Percentiles rank a stretch among this genome's conserved stretches.
phyloP scores from a whole-genome alignment of 2,888 invertebrate species.

The Mythimna loreyi region DNA sequence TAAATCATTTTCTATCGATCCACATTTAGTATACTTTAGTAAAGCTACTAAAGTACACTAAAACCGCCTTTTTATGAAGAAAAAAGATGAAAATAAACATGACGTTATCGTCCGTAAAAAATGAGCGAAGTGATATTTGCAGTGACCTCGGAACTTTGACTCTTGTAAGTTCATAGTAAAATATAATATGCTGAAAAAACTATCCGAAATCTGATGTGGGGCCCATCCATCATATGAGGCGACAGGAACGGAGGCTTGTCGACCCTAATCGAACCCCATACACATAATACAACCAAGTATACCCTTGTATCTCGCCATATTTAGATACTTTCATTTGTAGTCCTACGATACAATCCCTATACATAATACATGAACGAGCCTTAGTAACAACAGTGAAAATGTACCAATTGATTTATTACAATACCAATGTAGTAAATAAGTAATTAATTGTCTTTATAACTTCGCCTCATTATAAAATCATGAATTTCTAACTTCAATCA shows the following conservation, averaged over 20 bases:
- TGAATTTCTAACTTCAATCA: constrained; percentile 2
- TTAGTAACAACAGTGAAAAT: constrained; percentile 18
- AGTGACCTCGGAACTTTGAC: constrained; percentile 70
- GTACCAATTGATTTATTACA: constrained; percentile 30
- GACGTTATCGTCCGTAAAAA: constrained; percentile 42
- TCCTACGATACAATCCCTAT: constrained; percentile 41
- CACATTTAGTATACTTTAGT: neutral
- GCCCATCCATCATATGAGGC: constrained; percentile 85
- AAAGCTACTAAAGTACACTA: neutral
- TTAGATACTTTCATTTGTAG: constrained; percentile 67
- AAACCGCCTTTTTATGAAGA: neutral
- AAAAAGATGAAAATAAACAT: constrained; percentile 15
- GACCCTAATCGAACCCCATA: constrained; percentile 87
- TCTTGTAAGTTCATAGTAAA: constrained; percentile 69
- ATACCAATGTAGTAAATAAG: constrained; percentile 13
- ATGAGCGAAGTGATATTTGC: constrained; percentile 56
- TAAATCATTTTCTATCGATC: neutral
- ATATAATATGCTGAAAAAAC: constrained; percentile 82
- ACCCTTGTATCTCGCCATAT: constrained; percentile 62
- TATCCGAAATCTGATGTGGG: constrained; percentile 86
- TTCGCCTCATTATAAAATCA: constrained; percentile 13
- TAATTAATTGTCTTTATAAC: constrained; percentile 35
- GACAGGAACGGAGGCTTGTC: constrained; percentile 87
- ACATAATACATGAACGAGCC: constrained; percentile 54
- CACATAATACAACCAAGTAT: constrained; percentile 72